Percentiles rank a stretch among this genome's conserved stretches.
Evolutionary conservation across 2,113 vertebrate species (phyloP).

Genomic region (Pachycephala philippinensis): DNA sequence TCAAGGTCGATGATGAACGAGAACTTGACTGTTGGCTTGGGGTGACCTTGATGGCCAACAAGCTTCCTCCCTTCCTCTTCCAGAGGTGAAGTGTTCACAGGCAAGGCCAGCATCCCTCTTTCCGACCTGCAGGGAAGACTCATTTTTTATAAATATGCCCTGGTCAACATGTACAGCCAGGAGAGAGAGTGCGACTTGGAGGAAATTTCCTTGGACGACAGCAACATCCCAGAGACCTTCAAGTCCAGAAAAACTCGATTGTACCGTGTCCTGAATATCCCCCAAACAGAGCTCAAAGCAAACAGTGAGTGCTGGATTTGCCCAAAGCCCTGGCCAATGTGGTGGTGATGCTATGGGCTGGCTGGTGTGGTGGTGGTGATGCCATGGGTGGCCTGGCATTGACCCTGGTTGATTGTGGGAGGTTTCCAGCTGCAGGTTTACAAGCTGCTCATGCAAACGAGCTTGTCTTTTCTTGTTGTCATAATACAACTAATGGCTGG

Average conservation of each 20-base stretch:
- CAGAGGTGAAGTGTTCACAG: neutral
- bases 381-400: too few species aligned
- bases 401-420: too few species aligned
- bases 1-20: too few species aligned
- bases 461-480: too few species aligned
- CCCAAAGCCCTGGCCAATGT: too few species aligned
- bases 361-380: too few species aligned
- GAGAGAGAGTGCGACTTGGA: neutral
- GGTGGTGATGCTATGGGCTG: too few species aligned
- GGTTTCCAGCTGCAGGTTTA: too few species aligned
- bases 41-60: neutral
- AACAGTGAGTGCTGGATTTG: neutral
- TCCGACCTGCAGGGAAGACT: neutral
- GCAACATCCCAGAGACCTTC: rapidly evolving
- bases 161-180: rapidly evolving
- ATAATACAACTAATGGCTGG: too few species aligned
- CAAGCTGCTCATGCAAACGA: too few species aligned
- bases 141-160: neutral
- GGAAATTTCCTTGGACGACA: neutral
- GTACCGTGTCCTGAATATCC: neutral
- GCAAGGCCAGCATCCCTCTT: neutral
- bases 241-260: neutral
- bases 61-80: neutral
- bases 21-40: too few species aligned
- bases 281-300: neutral